Evolutionary conservation across 92 coral and sea anemone species (phyloP).

Genomic region (Epizoanthus rinbou): DNA sequence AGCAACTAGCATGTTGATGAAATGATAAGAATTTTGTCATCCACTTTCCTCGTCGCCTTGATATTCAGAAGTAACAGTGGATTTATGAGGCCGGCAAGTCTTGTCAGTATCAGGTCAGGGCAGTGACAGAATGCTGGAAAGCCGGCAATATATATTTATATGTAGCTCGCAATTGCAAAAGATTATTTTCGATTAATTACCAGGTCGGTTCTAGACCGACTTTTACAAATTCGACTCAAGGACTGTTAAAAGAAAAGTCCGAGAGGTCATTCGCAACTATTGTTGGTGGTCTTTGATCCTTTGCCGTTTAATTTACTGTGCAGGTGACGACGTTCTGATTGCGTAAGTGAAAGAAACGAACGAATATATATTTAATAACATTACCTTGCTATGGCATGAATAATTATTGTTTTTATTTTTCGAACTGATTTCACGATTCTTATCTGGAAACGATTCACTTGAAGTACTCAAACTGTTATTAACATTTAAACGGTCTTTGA

Average conservation of each 20-base stretch:
- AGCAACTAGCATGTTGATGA: background rate
- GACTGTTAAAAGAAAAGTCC: constrained; percentile 37
- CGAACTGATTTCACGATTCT: too few relatives aligned
- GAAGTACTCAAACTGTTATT: background rate
- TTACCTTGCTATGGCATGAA: background rate
- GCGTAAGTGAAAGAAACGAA: background rate
- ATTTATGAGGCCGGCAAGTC: background rate
- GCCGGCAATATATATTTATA: background rate
- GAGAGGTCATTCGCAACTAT: background rate
- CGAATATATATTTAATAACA: background rate
- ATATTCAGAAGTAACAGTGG: constrained; percentile 12
- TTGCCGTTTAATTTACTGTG: background rate
- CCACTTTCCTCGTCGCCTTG: constrained; percentile 32
- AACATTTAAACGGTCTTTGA: background rate
- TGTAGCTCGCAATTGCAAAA: background rate
- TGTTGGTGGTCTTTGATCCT: constrained; percentile 11
- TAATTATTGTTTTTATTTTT: too few relatives aligned
- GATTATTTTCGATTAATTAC: constrained; percentile 20
- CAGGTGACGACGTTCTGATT: background rate
- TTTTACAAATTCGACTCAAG: constrained; percentile 36
- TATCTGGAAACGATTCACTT: too few relatives aligned
- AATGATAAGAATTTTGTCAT: background rate
- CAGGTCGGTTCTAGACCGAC: constrained; percentile 7
- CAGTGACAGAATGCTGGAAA: constrained; percentile 31
- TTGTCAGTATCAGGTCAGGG: constrained; percentile 8